A percentile compares a stretch with the other conserved stretches of the same genome.
phyloP scores from a whole-genome alignment of 2,888 invertebrate species.

The Periphyllus acericola region DNA sequence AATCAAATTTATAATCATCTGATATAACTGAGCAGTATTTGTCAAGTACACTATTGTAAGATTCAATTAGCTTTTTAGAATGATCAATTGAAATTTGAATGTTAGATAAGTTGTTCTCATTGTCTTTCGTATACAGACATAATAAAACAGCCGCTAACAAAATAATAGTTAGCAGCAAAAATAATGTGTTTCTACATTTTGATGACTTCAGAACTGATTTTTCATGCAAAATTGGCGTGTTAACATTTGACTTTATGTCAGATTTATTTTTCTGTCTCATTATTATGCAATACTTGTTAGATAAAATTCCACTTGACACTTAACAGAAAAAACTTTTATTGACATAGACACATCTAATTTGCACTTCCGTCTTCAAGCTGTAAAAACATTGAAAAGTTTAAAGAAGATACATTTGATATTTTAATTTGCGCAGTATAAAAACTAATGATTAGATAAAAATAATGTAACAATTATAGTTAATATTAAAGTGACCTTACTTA shows the following conservation, averaged over 20 bases:
- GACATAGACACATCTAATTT: background rate
- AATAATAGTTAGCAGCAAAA: background rate
- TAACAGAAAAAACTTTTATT: background rate
- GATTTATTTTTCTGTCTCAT: background rate
- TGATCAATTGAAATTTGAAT: background rate
- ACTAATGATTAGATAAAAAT: background rate
- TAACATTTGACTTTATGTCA: background rate
- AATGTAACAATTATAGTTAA: background rate
- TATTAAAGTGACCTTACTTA: background rate
- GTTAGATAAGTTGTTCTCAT: background rate
- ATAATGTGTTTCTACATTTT: background rate
- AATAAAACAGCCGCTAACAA: background rate
- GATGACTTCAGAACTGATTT: background rate
- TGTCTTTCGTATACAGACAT: background rate
- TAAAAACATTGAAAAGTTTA: background rate
- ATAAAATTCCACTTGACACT: background rate
- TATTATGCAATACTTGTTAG: background rate
- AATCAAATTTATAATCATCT: conserved; percentile 65
- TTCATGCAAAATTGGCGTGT: background rate
- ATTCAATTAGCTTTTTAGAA: background rate
- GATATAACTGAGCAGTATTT: conserved; percentile 60
- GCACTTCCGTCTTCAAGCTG: background rate
- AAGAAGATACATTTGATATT: too few relatives aligned
- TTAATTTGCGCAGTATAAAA: background rate
- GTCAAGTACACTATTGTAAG: background rate